Evolutionary conservation across 2,888 invertebrate species (phyloP).

Genomic region (Lepidochrysops patricia): DNA sequence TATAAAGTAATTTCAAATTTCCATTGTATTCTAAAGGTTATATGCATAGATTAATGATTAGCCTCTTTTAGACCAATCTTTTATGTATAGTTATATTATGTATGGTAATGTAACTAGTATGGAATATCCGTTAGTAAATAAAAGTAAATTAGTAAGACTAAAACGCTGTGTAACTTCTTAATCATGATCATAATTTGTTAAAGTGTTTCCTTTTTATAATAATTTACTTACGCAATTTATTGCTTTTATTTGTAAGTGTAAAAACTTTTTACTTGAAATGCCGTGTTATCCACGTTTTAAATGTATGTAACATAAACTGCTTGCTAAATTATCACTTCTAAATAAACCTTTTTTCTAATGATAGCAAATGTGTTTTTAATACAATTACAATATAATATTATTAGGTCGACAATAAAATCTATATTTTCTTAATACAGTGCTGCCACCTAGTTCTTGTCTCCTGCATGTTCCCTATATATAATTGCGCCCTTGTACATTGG

Average conservation of each 20-base stretch:
- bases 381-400: neutral
- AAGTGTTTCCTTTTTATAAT: neutral
- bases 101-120: neutral
- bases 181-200: neutral
- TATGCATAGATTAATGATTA: neutral
- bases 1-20: neutral
- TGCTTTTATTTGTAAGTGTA: neutral
- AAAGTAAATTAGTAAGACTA: neutral
- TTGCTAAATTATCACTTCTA: conserved; percentile 3
- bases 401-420: neutral
- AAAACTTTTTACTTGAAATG: neutral
- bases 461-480: no score
- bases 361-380: neutral
- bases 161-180: neutral
- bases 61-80: no score
- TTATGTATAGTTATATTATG: no score
- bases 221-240: neutral
- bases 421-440: no score
- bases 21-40: conserved; percentile 3
- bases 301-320: neutral
- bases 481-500: no score
- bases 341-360: neutral
- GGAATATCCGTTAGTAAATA: neutral
- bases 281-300: neutral
- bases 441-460: no score